Evolutionary conservation across 2,797 vertebrate genomes (phyloP).

Genomic region (Enteromius treurensis): DNA sequence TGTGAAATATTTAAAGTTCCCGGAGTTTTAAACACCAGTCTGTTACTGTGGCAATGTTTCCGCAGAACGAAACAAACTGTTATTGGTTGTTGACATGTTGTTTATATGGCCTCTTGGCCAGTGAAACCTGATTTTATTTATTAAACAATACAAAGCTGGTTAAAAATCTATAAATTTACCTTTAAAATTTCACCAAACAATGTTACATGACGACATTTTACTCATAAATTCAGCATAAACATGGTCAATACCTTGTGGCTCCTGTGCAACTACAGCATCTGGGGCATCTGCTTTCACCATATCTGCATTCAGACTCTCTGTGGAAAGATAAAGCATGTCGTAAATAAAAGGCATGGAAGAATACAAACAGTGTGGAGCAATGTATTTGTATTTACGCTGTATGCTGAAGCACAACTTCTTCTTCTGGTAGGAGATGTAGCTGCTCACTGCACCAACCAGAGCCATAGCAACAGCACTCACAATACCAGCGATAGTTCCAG

Average conservation of each 20-base stretch:
- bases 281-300: conserved; percentile 90
- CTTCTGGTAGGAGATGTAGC: conserved; percentile 98
- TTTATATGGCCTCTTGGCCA: too few relatives aligned
- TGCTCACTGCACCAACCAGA: conserved; percentile 86
- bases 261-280: conserved; percentile 88
- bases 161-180: not conserved
- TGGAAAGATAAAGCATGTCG: not conserved
- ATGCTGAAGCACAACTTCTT: conserved; percentile 96
- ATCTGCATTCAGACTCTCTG: conserved; percentile 91
- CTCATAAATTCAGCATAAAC: not conserved
- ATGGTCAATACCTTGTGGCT: conserved; percentile 87
- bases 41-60: too few relatives aligned
- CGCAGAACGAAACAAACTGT: too few relatives aligned
- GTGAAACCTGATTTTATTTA: too few relatives aligned
- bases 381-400: conserved; percentile 82
- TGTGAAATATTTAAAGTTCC: too few relatives aligned
- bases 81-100: too few relatives aligned
- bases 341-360: not conserved
- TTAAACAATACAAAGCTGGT: not conserved
- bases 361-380: not conserved
- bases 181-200: not conserved
- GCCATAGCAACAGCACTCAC: conserved; percentile 90
- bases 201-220: not conserved
- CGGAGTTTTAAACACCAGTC: too few relatives aligned
- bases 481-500: conserved; percentile 90